Evolutionary conservation across 92 coral and sea anemone genomes (phyloP), one percentile per base, ranked within the genome.

Genomic region (Palythoa caribaeorum): DNA sequence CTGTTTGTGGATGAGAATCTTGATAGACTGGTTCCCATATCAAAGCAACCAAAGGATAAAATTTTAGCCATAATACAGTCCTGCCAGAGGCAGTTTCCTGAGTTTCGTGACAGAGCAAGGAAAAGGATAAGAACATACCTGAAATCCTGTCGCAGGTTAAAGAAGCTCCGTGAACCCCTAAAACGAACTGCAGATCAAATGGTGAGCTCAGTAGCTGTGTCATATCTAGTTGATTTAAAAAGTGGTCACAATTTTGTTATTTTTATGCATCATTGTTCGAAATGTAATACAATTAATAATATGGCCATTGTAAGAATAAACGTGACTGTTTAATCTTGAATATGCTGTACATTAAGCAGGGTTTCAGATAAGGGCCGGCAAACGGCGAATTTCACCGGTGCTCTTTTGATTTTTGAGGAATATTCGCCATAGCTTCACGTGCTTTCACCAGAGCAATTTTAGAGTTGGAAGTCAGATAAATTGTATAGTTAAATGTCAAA

Each of bases 171-270:
- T 51, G 99, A 97, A 88, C 99, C 99, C 3, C 90, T 97, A 9
- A 92, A 94, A 73, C 94, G 99, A 20, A 96, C 99, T 17, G 99
- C 99, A 63, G 99, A 97, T 77, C 99, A 97, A 92, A 97, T 97
- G 94, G 99, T 97, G 76, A 85, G 94, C 10, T 2, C 53, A 16
- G 15, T 5, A 19, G 52, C 38, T 39, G 35, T 65, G 9, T 7
- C 9, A 17, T n/a, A n/a, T 14, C 21, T 63, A 55, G 63, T 79
- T 37, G 3, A 12, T 62, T 40, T 79, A 39, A 39, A 37, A 62
- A 19, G 28, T 28, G 9, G 6, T 28, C 71, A 36, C 3, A 6
- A 39, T 28, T 17, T 74, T 16, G 1, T 44, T 44, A 4, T 44
- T 44, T 44, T 5, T 44, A 8, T 44, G 50, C 5, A 44, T 44